A percentile compares a stretch with the other conserved stretches of the same genome.
Evolutionary conservation across 2,113 vertebrate species (phyloP).

Genomic region (Gasterosteus nipponicus): DNA sequence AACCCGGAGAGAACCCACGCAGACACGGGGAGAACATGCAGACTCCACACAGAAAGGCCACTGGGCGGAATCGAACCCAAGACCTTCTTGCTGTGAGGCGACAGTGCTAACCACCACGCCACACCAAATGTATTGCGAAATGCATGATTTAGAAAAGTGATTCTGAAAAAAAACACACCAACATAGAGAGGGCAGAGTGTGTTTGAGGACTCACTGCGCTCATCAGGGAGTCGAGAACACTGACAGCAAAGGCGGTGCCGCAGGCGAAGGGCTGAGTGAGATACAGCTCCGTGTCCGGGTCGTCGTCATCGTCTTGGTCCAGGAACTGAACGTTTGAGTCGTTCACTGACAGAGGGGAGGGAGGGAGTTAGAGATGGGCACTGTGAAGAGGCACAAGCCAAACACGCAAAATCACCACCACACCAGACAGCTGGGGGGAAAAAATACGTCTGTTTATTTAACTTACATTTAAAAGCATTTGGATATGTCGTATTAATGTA

Average conservation of each 20-base stretch:
- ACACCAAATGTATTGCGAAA: background rate
- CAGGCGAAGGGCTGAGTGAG: conserved; percentile 98
- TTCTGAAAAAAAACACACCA: background rate
- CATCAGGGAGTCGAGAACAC: conserved; percentile 98
- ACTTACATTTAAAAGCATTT: conserved; percentile 16
- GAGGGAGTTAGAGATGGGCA: conserved; percentile 39
- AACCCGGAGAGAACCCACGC: too few species aligned
- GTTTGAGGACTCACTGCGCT: conserved; percentile 89
- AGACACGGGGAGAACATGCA: too few species aligned
- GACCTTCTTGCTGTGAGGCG: too few species aligned
- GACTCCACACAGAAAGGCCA: too few species aligned
- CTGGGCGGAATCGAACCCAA: too few species aligned
- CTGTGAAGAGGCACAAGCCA: background rate
- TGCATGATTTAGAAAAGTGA: background rate
- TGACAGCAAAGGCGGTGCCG: conserved; percentile 97
- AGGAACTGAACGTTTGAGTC: conserved; percentile 99
- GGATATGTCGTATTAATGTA: background rate
- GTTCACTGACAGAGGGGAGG: conserved; percentile 87
- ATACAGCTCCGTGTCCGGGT: conserved; percentile 98
- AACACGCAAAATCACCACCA: conserved; percentile 36
- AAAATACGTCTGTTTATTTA: background rate
- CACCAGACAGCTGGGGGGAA: conserved; percentile 47
- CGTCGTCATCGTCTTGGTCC: conserved; percentile 99
- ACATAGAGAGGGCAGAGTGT: background rate
- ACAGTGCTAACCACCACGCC: too few species aligned